A percentile compares a stretch with the other conserved stretches of the same genome.
Conservation (phyloP, 2,888 invertebrate genomes). For the Gymnoscelis rufifasciata region DNA sequence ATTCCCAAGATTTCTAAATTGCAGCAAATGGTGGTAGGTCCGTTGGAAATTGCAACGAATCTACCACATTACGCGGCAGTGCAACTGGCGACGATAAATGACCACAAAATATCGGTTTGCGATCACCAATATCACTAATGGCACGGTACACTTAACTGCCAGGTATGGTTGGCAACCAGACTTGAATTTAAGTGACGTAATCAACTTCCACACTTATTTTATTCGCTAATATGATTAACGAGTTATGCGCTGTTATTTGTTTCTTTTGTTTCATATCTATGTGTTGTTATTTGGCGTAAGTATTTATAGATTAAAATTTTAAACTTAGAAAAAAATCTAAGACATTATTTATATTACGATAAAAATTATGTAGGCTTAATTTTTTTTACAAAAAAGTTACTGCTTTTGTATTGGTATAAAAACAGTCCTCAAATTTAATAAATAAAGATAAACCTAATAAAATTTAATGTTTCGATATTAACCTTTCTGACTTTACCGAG, state of each 20-base stretch:
- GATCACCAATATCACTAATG: constrained; percentile 44
- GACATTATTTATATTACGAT: no score
- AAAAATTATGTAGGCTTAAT: no score
- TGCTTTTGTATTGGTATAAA: no score
- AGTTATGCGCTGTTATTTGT: no score
- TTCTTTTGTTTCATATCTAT: no score
- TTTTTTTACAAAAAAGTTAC: no score
- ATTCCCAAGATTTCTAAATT: constrained; percentile 2
- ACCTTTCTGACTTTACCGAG: background rate
- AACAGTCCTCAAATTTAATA: no score
- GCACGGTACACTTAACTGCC: constrained; percentile 23
- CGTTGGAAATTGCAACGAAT: constrained; percentile 35
- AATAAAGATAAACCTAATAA: background rate
- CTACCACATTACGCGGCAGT: constrained; percentile 34
- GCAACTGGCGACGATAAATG: constrained; percentile 40
- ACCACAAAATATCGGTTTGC: constrained; percentile 52
- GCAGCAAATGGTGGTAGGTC: constrained; percentile 2
- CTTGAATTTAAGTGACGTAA: background rate
- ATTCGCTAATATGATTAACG: no score
- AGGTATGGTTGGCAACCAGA: background rate
- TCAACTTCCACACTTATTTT: background rate
- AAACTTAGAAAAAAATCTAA: no score
- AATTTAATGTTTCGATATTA: background rate
- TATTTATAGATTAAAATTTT: no score
- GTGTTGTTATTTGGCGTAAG: no score